Percentiles rank a stretch among this genome's conserved stretches.
Conservation (phyloP, 1,140 invertebrate genomes). For the Doryteuthis pealeii region DNA sequence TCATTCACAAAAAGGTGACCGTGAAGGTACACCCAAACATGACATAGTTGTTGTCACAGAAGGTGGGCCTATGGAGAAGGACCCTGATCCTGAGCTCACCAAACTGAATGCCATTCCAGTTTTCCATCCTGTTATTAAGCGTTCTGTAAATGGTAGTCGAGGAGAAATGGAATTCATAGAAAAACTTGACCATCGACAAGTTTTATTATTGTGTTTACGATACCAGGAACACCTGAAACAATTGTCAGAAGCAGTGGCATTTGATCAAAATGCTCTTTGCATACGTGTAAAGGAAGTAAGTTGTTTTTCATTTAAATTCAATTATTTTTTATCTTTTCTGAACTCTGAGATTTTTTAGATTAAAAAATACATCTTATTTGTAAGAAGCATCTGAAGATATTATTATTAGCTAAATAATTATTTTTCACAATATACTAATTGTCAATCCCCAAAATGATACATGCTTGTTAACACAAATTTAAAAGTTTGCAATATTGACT, state of each 20-base stretch:
- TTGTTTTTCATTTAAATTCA: conserved; percentile 14
- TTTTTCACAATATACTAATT: too few relatives aligned
- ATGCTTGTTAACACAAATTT: too few relatives aligned
- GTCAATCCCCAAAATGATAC: too few relatives aligned
- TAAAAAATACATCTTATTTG: too few relatives aligned
- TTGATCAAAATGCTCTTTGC: conserved; percentile 73
- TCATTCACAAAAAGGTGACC: conserved; percentile 49
- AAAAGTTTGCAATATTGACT: too few relatives aligned
- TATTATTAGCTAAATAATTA: too few relatives aligned
- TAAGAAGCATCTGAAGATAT: too few relatives aligned
- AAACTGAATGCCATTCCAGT: conserved; percentile 80
- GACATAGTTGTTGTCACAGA: conserved; percentile 83
- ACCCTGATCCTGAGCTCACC: conserved; percentile 79
- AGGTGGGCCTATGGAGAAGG: conserved; percentile 66
- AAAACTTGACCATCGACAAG: conserved; percentile 69
- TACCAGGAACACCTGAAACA: conserved; percentile 77
- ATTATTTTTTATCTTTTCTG: not conserved
- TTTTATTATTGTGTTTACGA: conserved; percentile 68
- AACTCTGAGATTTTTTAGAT: too few relatives aligned
- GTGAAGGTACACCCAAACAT: conserved; percentile 53
- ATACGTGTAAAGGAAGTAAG: conserved; percentile 75
- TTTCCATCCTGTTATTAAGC: conserved; percentile 89
- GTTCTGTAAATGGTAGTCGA: conserved; percentile 77
- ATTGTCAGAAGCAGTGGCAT: conserved; percentile 72
- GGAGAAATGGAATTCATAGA: conserved; percentile 86